A percentile compares a stretch with the other conserved stretches of the same genome.
Evolutionary conservation across 2,113 vertebrate species (phyloP).

Genomic region (Prionailurus viverrinus): DNA sequence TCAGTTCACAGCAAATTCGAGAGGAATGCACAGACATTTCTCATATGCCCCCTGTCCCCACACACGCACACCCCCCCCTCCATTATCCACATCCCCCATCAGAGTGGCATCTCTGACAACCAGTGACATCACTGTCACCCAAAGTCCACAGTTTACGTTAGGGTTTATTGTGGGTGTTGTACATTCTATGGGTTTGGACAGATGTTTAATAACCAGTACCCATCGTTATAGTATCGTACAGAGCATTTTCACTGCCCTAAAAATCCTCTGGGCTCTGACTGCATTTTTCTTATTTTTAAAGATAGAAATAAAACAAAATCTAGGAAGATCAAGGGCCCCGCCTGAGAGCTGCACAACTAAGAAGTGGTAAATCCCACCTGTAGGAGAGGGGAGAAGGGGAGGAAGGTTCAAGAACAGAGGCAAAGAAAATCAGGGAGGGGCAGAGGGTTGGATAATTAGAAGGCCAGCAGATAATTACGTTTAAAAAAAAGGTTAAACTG

Average conservation of each 20-base stretch:
- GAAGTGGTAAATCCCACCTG: not conserved
- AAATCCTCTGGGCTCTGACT: not conserved
- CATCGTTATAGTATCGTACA: not conserved
- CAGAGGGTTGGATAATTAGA: not conserved
- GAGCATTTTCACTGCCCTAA: not conserved
- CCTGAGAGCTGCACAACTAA: not conserved
- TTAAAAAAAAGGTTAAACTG: not conserved
- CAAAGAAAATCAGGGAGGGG: not conserved
- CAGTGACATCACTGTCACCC: not conserved
- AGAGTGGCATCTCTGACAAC: not conserved
- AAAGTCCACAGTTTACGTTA: not conserved
- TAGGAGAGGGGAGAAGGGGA: not conserved
- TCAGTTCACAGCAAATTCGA: not conserved
- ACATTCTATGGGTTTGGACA: not conserved
- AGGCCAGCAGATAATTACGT: not conserved
- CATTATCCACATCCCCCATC: too few relatives aligned
- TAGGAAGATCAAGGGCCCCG: not conserved
- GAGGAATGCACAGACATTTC: not conserved
- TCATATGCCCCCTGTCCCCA: too few relatives aligned
- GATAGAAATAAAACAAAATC: not conserved
- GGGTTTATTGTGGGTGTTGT: not conserved
- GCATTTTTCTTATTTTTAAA: conserved; percentile 46
- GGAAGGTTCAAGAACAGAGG: not conserved
- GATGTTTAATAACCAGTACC: not conserved
- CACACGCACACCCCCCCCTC: not conserved